These are phyloP conservation scores for Heterodera filipjevi DNA, from an alignment of 2,888 invertebrate genomes.

Conservation along the genomic window DNA sequence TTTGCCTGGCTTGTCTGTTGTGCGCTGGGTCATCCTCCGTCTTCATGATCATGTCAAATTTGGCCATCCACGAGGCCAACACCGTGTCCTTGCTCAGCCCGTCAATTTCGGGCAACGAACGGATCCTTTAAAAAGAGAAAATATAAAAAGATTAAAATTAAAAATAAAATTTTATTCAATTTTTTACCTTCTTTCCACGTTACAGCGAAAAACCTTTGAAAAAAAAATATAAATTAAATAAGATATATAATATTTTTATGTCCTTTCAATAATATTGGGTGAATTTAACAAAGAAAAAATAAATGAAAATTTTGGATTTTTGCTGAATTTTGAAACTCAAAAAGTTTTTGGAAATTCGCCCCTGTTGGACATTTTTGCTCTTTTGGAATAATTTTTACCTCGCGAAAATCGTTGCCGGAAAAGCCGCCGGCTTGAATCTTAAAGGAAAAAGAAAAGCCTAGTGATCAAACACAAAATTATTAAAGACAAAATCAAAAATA, in stretches of 20 bases:
- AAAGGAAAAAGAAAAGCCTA: neutral
- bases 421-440: constrained; percentile 85
- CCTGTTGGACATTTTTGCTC: no score
- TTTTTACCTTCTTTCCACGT: constrained; percentile 82
- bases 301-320: neutral
- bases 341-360: no score
- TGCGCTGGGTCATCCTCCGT: constrained; percentile 70
- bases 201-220: constrained; percentile 76
- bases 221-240: neutral
- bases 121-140: constrained; percentile 70
- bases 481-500: no score
- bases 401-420: constrained; percentile 96
- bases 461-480: no score
- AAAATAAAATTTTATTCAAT: neutral
- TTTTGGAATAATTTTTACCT: no score
- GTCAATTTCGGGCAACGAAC: constrained; percentile 97
- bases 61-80: constrained; percentile 91
- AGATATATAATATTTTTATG: neutral
- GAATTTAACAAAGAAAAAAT: no score
- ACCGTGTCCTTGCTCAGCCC: constrained; percentile 77
- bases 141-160: neutral
- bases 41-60: constrained; percentile 93
- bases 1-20: constrained; percentile 45
- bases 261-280: no score
- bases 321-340: no score